Percentiles rank a stretch among this genome's conserved stretches.
Evolutionary conservation across 2,797 vertebrate genomes (phyloP).

Genomic region (Bufotes viridis): DNA sequence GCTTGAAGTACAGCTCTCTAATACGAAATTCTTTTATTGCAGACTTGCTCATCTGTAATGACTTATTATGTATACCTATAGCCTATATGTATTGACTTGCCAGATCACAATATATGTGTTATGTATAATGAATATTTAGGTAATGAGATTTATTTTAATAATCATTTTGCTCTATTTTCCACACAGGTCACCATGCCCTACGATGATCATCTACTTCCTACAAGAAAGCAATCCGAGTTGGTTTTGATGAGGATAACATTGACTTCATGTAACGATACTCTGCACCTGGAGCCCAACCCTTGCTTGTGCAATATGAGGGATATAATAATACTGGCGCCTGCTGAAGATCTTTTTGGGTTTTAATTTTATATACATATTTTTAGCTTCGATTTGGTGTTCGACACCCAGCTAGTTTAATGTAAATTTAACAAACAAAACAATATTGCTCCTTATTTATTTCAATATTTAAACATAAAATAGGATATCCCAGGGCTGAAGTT

Average conservation of each 20-base stretch:
- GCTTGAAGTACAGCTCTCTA: not conserved
- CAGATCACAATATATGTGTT: not conserved
- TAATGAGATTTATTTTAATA: not conserved
- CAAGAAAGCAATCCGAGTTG: constrained; percentile 76
- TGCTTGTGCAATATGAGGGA: constrained; percentile 79
- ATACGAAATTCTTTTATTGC: not conserved
- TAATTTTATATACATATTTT: constrained; percentile 58
- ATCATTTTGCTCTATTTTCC: constrained; percentile 72
- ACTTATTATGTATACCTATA: too few species aligned
- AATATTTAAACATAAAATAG: constrained; percentile 76
- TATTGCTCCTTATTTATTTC: constrained; percentile 81
- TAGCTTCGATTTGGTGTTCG: constrained; percentile 71
- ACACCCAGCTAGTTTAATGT: constrained; percentile 34
- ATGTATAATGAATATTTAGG: not conserved
- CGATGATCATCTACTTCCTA: constrained; percentile 68
- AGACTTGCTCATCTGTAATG: not conserved
- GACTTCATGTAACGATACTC: constrained; percentile 62
- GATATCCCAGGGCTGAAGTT: constrained; percentile 69
- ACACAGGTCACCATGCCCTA: constrained; percentile 73
- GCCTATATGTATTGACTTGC: not conserved
- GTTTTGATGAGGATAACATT: constrained; percentile 51
- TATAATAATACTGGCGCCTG: constrained; percentile 55
- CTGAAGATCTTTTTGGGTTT: constrained; percentile 41
- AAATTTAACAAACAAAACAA: constrained; percentile 67
- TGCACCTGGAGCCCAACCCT: constrained; percentile 71